These are phyloP conservation scores for Apamea epomidion DNA, from an alignment of 2,888 invertebrate genomes.

Conservation along the genomic window DNA sequence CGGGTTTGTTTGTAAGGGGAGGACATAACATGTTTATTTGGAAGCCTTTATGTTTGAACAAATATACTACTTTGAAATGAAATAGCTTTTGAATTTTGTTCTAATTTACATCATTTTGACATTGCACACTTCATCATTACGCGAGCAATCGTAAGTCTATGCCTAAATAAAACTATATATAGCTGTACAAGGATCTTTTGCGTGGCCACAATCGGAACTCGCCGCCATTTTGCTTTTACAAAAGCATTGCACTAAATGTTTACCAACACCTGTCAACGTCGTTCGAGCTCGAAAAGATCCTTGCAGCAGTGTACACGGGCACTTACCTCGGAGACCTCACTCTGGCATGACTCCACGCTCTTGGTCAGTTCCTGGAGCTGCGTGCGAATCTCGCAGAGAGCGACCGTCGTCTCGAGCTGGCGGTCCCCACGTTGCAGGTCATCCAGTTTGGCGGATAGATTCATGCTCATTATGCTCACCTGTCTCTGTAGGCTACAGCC, in stretches of 20 bases:
- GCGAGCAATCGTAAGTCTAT: background rate
- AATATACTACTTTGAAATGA: background rate
- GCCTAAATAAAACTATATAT: slow-evolving; percentile 3
- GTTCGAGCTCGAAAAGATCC: background rate
- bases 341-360: slow-evolving; percentile 98
- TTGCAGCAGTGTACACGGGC: background rate
- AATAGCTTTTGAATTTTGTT: slow-evolving; percentile 20
- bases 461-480: slow-evolving; percentile 99
- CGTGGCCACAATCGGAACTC: background rate
- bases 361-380: slow-evolving; percentile 98
- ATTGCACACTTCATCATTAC: slow-evolving; percentile 45
- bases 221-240: background rate
- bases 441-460: slow-evolving; percentile 98
- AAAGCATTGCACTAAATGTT: background rate
- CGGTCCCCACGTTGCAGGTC: slow-evolving; percentile 97
- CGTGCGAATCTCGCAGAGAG: slow-evolving; percentile 97
- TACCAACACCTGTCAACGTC: background rate
- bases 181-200: background rate
- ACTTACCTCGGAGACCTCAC: slow-evolving; percentile 96
- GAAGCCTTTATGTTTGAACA: background rate
- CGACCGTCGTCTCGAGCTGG: slow-evolving; percentile 97
- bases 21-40: background rate
- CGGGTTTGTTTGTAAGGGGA: background rate
- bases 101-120: slow-evolving; percentile 15
- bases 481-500: slow-evolving; percentile 97